Conservation (phyloP, 1,140 invertebrate species). For the Drosophila insularis region DNA sequence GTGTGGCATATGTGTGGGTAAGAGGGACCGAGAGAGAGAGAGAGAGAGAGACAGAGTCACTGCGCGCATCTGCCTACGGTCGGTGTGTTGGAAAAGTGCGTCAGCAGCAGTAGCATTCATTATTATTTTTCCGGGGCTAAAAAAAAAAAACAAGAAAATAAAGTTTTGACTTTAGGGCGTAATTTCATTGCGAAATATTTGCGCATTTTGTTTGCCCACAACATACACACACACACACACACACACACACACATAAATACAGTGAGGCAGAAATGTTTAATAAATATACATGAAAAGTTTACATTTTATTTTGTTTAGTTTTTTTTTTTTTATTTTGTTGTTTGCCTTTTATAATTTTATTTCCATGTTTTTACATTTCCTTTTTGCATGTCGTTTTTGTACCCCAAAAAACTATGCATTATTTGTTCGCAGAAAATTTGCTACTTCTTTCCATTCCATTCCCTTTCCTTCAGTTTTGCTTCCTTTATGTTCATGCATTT, state of each 20-base stretch:
- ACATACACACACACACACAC: constrained; percentile 10
- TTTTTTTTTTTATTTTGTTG: constrained; percentile 8
- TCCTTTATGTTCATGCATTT: background rate
- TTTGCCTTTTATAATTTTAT: constrained; percentile 66
- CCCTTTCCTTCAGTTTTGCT: background rate
- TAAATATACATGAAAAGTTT: constrained; percentile 57
- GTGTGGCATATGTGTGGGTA: constrained; percentile 7
- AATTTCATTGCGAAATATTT: constrained; percentile 79
- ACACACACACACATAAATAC: constrained; percentile 26
- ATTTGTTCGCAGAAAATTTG: constrained; percentile 25
- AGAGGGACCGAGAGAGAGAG: background rate
- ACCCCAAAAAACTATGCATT: constrained; percentile 37
- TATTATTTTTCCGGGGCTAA: constrained; percentile 49
- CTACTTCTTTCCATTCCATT: background rate
- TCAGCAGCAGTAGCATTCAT: constrained; percentile 55
- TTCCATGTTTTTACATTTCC: constrained; percentile 40
- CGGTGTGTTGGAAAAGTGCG: constrained; percentile 60
- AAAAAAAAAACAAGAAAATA: constrained; percentile 12
- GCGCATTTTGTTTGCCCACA: constrained; percentile 33
- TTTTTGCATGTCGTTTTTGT: constrained; percentile 45
- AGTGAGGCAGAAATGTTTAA: constrained; percentile 61
- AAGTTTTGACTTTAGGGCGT: constrained; percentile 77
- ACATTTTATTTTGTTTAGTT: constrained; percentile 42
- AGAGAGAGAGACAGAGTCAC: constrained; percentile 8
- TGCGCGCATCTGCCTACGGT: constrained; percentile 41